phyloP scores from a whole-genome alignment of 2,888 invertebrate genomes.

The Temnothorax ravouxi region DNA sequence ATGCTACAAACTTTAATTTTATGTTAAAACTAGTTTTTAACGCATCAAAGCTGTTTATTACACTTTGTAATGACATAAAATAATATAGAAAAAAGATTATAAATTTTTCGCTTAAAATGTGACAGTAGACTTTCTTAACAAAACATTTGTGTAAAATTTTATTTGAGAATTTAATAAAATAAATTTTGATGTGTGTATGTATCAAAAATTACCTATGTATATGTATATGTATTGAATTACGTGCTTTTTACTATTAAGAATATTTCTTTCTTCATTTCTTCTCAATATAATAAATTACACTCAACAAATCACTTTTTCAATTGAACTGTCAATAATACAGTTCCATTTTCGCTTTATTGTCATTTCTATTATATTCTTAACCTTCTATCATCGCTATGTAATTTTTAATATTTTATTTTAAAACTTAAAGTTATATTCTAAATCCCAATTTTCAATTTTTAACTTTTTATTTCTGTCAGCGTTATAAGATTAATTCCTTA shows the following conservation, averaged over 20 bases:
- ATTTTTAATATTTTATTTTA: conserved; percentile 26
- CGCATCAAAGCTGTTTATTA: conserved; percentile 17
- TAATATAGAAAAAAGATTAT: neutral
- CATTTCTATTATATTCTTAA: conserved; percentile 66
- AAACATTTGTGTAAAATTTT: conserved; percentile 4
- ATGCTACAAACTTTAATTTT: neutral
- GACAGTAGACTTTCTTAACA: neutral
- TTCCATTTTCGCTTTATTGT: conserved; percentile 66
- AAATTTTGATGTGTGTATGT: conserved; percentile 4
- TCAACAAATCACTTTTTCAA: conserved; percentile 8
- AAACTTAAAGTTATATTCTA: conserved; percentile 1
- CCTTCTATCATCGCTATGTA: conserved; percentile 40
- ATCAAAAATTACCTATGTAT: neutral
- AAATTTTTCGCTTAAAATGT: neutral
- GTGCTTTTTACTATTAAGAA: neutral
- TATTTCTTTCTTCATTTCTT: neutral
- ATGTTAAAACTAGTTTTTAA: neutral
- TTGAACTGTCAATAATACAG: conserved; percentile 48
- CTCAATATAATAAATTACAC: conserved; percentile 10
- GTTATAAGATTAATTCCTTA: neutral
- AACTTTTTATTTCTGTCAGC: neutral
- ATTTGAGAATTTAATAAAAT: conserved; percentile 5
- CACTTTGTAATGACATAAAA: neutral
- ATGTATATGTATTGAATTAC: neutral
- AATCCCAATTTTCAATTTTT: neutral